Conservation (phyloP, 2,113 vertebrate genomes). For the Corydoras sp. region DNA sequence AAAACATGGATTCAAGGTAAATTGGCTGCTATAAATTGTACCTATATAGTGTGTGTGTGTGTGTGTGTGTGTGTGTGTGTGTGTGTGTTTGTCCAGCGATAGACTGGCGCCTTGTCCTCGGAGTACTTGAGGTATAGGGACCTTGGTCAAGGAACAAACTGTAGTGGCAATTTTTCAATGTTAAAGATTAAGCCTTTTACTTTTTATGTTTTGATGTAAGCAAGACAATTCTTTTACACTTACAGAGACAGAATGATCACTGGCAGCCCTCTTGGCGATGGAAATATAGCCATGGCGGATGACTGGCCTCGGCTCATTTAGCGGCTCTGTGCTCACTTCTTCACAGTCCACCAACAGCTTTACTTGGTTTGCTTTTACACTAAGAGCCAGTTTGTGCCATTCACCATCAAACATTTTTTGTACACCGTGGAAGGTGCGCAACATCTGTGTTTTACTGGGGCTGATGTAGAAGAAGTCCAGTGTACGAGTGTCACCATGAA, state of each 20-base stretch:
- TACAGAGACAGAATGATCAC: conserved; percentile 54
- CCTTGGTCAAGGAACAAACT: no score
- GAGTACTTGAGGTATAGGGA: no score
- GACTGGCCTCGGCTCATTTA: conserved; percentile 47
- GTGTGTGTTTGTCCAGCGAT: no score
- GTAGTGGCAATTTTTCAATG: no score
- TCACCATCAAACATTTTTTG: conserved; percentile 62
- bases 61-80: no score
- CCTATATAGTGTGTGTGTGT: no score
- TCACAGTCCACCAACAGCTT: conserved; percentile 63
- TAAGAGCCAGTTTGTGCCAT: conserved; percentile 67
- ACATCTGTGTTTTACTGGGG: conserved; percentile 43
- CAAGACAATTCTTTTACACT: background rate
- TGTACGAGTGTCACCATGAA: conserved; percentile 54
- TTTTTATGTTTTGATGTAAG: no score
- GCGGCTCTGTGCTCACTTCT: conserved; percentile 51
- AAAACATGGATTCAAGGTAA: no score
- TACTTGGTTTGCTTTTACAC: conserved; percentile 54
- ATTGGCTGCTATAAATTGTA: no score
- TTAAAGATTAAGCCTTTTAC: no score
- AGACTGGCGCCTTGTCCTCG: no score
- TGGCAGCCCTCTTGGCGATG: conserved; percentile 55
- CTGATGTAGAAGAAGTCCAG: conserved; percentile 59
- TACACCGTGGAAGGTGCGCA: conserved; percentile 55
- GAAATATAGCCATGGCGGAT: conserved; percentile 54